phyloP scores from a whole-genome alignment of 1,140 invertebrate species.

The Acromyrmex charruanus region DNA sequence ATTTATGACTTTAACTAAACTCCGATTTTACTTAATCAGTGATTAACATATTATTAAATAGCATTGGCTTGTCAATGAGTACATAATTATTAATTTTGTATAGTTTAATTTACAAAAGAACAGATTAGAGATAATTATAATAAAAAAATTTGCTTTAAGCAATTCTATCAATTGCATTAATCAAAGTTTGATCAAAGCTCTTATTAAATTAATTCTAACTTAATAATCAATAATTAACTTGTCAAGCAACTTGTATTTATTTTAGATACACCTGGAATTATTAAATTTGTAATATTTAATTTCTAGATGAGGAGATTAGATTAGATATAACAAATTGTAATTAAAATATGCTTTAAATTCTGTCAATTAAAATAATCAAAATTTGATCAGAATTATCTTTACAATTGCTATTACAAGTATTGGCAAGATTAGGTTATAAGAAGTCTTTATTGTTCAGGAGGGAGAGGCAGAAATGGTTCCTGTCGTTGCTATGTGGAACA shows the following conservation, averaged over 20 bases:
- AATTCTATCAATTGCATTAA: too few relatives aligned
- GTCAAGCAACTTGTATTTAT: background rate
- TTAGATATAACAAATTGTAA: background rate
- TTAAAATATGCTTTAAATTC: background rate
- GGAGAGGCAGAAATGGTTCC: constrained; percentile 88
- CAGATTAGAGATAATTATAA: background rate
- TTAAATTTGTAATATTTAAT: background rate
- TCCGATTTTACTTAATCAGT: background rate
- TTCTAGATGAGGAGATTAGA: background rate
- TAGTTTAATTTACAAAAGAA: background rate
- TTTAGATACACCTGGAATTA: background rate
- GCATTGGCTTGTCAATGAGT: background rate
- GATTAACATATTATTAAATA: background rate
- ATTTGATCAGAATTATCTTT: background rate
- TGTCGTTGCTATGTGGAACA: constrained; percentile 89
- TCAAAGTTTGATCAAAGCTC: too few relatives aligned
- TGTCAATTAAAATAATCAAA: background rate
- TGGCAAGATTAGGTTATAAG: background rate
- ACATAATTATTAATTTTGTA: background rate
- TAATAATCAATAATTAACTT: background rate
- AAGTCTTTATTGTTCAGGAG: constrained; percentile 81
- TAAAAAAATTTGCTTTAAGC: background rate
- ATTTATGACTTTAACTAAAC: background rate
- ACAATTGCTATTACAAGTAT: background rate
- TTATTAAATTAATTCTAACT: background rate